These are phyloP conservation scores for Drosophila pruinosa DNA, from an alignment of 1,140 invertebrate genomes.

Conservation along the genomic window DNA sequence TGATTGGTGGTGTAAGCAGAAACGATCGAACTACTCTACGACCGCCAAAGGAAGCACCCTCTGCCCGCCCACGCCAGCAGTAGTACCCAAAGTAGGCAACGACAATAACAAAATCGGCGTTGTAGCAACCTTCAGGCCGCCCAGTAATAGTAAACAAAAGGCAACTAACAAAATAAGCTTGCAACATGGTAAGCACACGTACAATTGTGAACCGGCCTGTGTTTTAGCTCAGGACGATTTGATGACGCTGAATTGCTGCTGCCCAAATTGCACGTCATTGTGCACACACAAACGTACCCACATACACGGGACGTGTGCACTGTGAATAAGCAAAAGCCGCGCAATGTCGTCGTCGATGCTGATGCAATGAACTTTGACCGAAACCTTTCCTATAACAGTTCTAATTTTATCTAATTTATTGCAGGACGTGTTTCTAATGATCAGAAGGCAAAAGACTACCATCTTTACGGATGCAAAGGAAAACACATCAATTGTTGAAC, in stretches of 20 bases:
- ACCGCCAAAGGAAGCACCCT: conserved; percentile 69
- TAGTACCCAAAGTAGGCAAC: conserved; percentile 20
- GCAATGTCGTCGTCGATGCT: conserved; percentile 1
- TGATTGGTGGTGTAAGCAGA: conserved; percentile 56
- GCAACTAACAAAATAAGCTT: conserved; percentile 40
- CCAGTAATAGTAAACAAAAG: conserved; percentile 45
- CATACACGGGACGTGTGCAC: conserved; percentile 5
- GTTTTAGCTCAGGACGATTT: conserved; percentile 1
- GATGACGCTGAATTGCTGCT: conserved; percentile 8
- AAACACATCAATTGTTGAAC: conserved; percentile 94
- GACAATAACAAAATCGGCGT: conserved; percentile 38
- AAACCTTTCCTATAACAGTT: conserved; percentile 8
- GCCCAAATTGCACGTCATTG: conserved; percentile 23
- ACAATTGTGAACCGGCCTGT: conserved; percentile 15
- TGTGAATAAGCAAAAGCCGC: conserved; percentile 45
- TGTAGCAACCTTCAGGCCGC: conserved; percentile 29
- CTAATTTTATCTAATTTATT: conserved; percentile 15
- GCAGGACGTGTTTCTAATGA: conserved; percentile 98
- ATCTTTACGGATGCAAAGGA: conserved; percentile 99
- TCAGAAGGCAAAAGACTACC: conserved; percentile 97
- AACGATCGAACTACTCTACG: conserved; percentile 54
- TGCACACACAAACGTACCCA: conserved; percentile 8
- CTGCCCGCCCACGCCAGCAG: conserved; percentile 48
- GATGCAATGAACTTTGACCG: conserved; percentile 68
- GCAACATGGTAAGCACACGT: conserved; percentile 53